phyloP scores from a whole-genome alignment of 2,797 vertebrate species.

The Anguilla megastoma region DNA sequence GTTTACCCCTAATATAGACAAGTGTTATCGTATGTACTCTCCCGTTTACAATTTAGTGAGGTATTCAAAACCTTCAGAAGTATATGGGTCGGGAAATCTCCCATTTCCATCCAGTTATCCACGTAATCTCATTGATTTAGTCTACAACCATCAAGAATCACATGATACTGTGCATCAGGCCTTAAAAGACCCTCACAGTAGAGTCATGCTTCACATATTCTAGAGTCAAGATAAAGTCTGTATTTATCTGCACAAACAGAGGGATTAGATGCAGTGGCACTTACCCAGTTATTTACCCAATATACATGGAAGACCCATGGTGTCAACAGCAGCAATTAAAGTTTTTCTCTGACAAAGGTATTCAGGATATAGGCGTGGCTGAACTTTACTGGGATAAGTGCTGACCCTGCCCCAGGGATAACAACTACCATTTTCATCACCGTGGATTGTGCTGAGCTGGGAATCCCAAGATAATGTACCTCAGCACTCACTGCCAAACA shows the following conservation, averaged over 20 bases:
- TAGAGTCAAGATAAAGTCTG: background rate
- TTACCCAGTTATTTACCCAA: background rate
- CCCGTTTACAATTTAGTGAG: background rate
- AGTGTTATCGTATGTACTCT: background rate
- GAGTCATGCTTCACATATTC: background rate
- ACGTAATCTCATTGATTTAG: background rate
- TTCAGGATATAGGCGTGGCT: constrained; percentile 21
- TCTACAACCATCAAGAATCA: background rate
- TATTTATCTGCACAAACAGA: constrained; percentile 11
- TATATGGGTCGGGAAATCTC: background rate
- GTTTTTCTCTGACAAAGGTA: constrained; percentile 15
- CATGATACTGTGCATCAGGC: background rate
- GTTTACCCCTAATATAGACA: background rate
- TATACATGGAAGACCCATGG: constrained; percentile 5
- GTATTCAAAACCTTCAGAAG: background rate
- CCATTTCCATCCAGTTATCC: background rate
- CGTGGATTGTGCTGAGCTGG: constrained; percentile 22
- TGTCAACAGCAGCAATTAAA: constrained; percentile 26
- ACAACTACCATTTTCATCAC: constrained; percentile 18
- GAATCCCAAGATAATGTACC: constrained; percentile 13
- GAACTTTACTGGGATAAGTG: constrained; percentile 14
- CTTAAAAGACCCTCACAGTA: background rate
- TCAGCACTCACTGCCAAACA: constrained; percentile 21
- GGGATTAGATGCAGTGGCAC: background rate
- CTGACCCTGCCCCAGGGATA: constrained; percentile 21